phyloP scores from a whole-genome alignment of 2,888 invertebrate genomes.

The Notocelia uddmanniana region DNA sequence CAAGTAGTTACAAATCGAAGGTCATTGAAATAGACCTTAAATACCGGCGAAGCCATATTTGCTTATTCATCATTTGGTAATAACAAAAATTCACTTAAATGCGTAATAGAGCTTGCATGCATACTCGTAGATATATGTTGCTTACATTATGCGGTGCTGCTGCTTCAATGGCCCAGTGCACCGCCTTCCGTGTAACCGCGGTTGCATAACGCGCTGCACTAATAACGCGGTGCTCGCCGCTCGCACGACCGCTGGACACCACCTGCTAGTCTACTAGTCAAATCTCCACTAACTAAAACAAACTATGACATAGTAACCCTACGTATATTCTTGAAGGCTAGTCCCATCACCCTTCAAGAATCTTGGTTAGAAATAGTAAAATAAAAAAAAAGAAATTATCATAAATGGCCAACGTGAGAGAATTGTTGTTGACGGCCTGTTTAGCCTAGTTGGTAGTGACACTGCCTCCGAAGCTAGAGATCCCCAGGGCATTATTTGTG shows the following conservation, averaged over 20 bases:
- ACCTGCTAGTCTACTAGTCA: background rate
- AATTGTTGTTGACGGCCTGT: too few relatives aligned
- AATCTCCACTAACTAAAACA: background rate
- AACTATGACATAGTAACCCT: background rate
- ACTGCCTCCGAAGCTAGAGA: too few relatives aligned
- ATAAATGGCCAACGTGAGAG: too few relatives aligned
- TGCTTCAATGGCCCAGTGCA: slow-evolving; percentile 82
- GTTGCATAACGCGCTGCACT: slow-evolving; percentile 68
- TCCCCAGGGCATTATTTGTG: too few relatives aligned
- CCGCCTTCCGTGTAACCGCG: slow-evolving; percentile 79
- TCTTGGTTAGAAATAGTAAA: too few relatives aligned
- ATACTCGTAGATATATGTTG: slow-evolving; percentile 56
- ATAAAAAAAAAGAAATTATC: too few relatives aligned
- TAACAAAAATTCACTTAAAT: slow-evolving; percentile 40
- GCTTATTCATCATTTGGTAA: slow-evolving; percentile 30
- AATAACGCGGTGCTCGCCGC: slow-evolving; percentile 45
- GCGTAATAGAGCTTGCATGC: slow-evolving; percentile 50
- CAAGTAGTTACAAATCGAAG: too few relatives aligned
- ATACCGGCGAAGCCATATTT: background rate
- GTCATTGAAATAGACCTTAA: too few relatives aligned
- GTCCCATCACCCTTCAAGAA: too few relatives aligned
- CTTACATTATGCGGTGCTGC: slow-evolving; percentile 60
- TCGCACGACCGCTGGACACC: background rate
- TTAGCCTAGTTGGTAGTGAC: too few relatives aligned
- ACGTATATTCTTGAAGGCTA: background rate